Evolutionary conservation across 64 coral and sea anemone species (phyloP), one percentile per base, ranked within the genome.

Genomic region (Porites australiensis): DNA sequence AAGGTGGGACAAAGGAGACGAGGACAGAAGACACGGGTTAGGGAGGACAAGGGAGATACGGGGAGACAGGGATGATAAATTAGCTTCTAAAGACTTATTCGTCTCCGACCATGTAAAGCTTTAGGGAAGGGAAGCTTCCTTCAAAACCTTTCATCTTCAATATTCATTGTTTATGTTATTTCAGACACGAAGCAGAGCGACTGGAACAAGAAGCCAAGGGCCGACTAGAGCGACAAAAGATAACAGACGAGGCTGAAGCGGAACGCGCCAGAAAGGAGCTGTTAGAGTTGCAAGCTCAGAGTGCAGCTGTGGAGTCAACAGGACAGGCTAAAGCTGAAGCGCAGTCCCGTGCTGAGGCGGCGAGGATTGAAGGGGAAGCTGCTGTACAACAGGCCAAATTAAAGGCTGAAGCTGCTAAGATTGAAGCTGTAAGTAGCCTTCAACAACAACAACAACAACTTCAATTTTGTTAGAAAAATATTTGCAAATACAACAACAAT

Each of bases 321-420:
- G 94, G 94, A 23, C 98, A 99, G 75, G 96, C 98, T 15, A 99
- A 99, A 54, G 98, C 98, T 61, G 98, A 99, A 49, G 98, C 98
- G 6, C 98, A 99, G 88, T 99, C 98, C 22, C 91, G 85, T 13
- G 98, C 98, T 15, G 98, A 99, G 82, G 98, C 98, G 6, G 98
- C 94, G 13, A 93, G 98, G 64, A 99, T 99, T 83, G 94, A 93
- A 64, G 98, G 98, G 12, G 94, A 99, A 59, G 91, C 98, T 15
- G 95, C 92, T 57, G 98, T 99, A n/a, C 94, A 93, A 12, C 98
- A 99, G 79, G 98, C 98, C 2, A 99, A 99, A 51, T 64, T 99
- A 13, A 99, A 99, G 50, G 98, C 98, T 49, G 94, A 99, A 70
- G 98, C 98, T 1, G 91, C 89, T 59, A 99, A 96, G 84, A 99